These are phyloP conservation scores for Parotia lawesii DNA, from an alignment of 2,113 vertebrate genomes.

Conservation along the genomic window DNA sequence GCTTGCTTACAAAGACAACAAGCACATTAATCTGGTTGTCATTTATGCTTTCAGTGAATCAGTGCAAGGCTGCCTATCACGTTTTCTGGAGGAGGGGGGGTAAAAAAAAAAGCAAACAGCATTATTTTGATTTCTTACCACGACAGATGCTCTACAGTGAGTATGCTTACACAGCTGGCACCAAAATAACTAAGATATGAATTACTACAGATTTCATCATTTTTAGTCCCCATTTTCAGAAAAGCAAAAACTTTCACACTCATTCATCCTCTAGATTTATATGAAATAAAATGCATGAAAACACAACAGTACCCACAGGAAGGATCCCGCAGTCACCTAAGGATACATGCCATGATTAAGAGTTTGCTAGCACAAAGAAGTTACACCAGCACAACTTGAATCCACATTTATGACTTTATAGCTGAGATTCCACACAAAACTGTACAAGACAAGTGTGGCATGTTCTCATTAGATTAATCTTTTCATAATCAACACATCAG, in stretches of 20 bases:
- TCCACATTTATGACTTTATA: background rate
- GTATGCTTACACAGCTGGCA: background rate
- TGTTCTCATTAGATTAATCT: conserved; percentile 11
- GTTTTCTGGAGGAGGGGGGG: background rate
- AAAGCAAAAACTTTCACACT: background rate
- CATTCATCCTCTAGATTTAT: background rate
- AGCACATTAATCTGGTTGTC: background rate
- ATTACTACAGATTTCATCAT: background rate
- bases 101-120: background rate
- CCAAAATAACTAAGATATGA: background rate
- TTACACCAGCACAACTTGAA: conserved; percentile 18
- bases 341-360: background rate
- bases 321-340: background rate
- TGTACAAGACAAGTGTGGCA: background rate
- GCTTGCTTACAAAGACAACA: conserved; percentile 41
- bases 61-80: background rate
- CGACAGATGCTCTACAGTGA: background rate
- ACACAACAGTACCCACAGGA: background rate
- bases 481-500: background rate
- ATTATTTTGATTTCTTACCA: background rate
- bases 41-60: background rate
- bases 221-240: background rate
- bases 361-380: background rate
- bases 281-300: background rate
- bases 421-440: background rate